phyloP scores from a whole-genome alignment of 2,797 vertebrate species.

The Sebastes matsubarae region DNA sequence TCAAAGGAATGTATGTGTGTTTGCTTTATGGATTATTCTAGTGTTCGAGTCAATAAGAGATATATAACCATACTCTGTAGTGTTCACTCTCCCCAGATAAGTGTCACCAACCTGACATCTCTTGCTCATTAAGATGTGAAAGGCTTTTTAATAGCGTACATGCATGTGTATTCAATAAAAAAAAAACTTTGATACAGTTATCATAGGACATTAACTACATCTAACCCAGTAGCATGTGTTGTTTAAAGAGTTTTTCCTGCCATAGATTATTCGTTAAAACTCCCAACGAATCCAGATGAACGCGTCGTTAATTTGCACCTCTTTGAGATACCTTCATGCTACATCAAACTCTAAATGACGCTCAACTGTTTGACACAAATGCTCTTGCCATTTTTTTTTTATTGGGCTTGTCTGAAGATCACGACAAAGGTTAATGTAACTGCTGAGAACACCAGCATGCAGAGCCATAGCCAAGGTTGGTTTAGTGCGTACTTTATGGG shows the following conservation, averaged over 20 bases:
- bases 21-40: not conserved
- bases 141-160: not conserved
- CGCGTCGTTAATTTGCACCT: constrained; percentile 14
- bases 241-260: not conserved
- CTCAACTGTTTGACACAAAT: constrained; percentile 1
- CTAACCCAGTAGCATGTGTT: not conserved
- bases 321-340: constrained; percentile 9
- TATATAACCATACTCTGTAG: not conserved
- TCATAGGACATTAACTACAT: not conserved
- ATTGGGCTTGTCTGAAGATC: not conserved
- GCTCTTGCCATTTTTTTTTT: not conserved
- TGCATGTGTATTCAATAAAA: not conserved
- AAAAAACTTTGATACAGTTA: not conserved
- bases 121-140: not conserved
- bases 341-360: constrained; percentile 14
- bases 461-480: not conserved
- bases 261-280: not conserved
- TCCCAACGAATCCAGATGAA: not conserved
- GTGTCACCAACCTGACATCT: not conserved
- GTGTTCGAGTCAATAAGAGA: not conserved
- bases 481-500: not conserved
- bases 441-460: not conserved
- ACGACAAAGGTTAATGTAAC: not conserved
- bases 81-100: not conserved
- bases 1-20: not conserved